Evolutionary conservation across 1,140 invertebrate genomes (phyloP), one percentile per base, ranked within the genome.

Genomic region (Drosophila yakuba): DNA sequence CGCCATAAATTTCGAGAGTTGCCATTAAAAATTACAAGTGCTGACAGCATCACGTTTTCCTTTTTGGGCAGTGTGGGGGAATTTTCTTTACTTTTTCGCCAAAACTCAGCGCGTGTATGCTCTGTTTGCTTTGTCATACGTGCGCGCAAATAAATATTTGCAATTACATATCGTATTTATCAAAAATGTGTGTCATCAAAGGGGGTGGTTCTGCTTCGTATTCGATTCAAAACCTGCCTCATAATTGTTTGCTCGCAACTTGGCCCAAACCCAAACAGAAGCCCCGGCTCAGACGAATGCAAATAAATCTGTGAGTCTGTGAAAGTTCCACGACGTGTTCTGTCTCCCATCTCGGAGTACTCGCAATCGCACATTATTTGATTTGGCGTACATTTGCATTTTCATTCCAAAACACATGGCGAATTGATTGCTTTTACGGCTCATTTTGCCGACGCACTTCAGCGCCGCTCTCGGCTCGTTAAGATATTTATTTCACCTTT

Each of bases 361-460:
- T 48, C 66, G 58, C 38, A 39, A 4, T 32, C 32, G 32, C 47
- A 72, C 57, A 56, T 66, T 77, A 76, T 81, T 77, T 74, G 72
- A 59, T 78, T 80, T 63, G 51, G 63, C 56, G 58, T 69, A 85
- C 62, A 80, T 85, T 85, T 73, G 76, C 78, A 76, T 76, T 76
- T 76, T 58, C 74, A 67, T 54, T 63, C 59, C 72, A 79, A 80
- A 89, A 84, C 84, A 84, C 84, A 88, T 89, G 84, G 66, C 66
- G 80, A 84, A 89, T 83, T 89, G 83, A 88, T 88, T 89, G 73
- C 80, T 88, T 78, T 88, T 78, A 88, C 84, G 80, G 84, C 84
- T 89, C 84, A 88, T 88, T 88, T 88, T 86, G 79, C 61, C 64
- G 74, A 61, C 72, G 51, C 59, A 74, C 71, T 74, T 55, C 17